Conservation (phyloP, 2,888 invertebrate species). For the Globia sparganii region DNA sequence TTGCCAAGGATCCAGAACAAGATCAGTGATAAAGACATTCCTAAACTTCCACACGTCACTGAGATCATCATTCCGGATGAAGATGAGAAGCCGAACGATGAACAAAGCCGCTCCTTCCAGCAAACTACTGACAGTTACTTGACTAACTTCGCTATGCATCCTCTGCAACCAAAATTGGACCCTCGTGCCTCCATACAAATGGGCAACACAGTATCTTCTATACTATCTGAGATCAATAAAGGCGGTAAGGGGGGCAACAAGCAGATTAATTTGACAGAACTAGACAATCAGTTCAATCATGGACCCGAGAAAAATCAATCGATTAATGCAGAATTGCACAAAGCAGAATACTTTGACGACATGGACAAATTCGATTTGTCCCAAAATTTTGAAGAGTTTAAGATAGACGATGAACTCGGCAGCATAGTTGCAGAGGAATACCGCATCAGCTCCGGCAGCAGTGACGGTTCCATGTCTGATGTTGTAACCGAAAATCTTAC, state of each 20-base stretch:
- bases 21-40: constrained; percentile 91
- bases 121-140: constrained; percentile 84
- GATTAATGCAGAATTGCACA: constrained; percentile 79
- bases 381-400: constrained; percentile 95
- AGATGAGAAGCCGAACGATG: constrained; percentile 87
- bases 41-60: constrained; percentile 93
- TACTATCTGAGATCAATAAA: constrained; percentile 91
- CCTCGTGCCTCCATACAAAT: constrained; percentile 90
- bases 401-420: constrained; percentile 93
- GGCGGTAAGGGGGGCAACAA: constrained; percentile 86
- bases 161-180: constrained; percentile 86
- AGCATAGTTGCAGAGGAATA: constrained; percentile 88
- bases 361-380: constrained; percentile 92
- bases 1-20: constrained; percentile 86
- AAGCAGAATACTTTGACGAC: constrained; percentile 88
- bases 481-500: constrained; percentile 84
- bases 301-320: constrained; percentile 76
- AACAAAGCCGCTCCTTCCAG: constrained; percentile 79
- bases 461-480: constrained; percentile 86
- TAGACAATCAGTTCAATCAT: constrained; percentile 86
- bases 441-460: constrained; percentile 89
- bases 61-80: constrained; percentile 93
- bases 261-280: constrained; percentile 86
- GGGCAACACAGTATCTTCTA: constrained; percentile 91
- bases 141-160: constrained; percentile 83